These are phyloP conservation scores for Drosophila santomea DNA, from an alignment of 1,140 invertebrate genomes.

Conservation along the genomic window DNA sequence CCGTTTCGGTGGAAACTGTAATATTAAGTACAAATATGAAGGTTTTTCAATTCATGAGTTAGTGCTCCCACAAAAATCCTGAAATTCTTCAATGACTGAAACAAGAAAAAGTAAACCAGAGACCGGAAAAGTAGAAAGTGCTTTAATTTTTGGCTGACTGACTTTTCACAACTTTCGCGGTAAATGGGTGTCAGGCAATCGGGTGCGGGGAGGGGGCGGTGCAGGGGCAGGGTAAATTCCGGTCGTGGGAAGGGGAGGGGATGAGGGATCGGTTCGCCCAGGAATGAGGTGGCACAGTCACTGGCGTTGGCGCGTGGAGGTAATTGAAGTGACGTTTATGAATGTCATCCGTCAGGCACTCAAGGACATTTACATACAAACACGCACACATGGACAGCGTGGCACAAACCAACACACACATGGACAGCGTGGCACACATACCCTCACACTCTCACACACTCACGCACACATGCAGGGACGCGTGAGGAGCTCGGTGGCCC, in stretches of 20 bases:
- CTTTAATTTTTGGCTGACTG: constrained; percentile 68
- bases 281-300: constrained; percentile 34
- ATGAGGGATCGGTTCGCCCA: constrained; percentile 2
- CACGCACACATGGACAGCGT: constrained; percentile 36
- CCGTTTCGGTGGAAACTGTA: no score
- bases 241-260: not conserved
- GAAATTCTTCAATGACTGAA: constrained; percentile 4
- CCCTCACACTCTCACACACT: not conserved
- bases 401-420: constrained; percentile 28
- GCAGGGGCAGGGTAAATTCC: constrained; percentile 6
- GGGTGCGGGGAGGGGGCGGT: not conserved
- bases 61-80: not conserved
- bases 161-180: constrained; percentile 73
- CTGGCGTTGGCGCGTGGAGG: constrained; percentile 78
- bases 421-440: constrained; percentile 13
- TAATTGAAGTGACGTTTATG: constrained; percentile 83
- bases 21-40: no score
- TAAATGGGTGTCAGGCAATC: constrained; percentile 20
- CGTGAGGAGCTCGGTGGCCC: constrained; percentile 67
- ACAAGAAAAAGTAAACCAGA: constrained; percentile 22
- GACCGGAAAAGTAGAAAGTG: constrained; percentile 37
- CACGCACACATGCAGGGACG: constrained; percentile 21
- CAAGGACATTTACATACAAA: constrained; percentile 85
- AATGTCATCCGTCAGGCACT: constrained; percentile 82
- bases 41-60: no score